phyloP scores from a whole-genome alignment of 2,888 invertebrate species.

The Drosophila leonis region DNA sequence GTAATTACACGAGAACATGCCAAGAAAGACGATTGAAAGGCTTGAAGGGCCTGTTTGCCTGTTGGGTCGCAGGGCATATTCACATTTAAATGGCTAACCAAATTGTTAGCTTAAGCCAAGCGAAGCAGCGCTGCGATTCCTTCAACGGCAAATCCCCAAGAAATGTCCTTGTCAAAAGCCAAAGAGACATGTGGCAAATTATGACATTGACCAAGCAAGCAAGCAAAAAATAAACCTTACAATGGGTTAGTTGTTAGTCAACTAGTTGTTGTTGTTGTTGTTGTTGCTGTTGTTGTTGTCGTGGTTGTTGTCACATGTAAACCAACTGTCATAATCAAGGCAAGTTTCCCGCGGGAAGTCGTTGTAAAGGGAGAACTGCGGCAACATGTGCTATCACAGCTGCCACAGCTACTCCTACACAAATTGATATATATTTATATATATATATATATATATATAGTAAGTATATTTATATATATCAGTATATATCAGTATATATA shows the following conservation, averaged over 20 bases:
- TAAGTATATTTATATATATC: conserved; percentile 11
- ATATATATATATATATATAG: conserved; percentile 7
- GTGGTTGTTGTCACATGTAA: conserved; percentile 57
- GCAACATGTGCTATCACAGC: conserved; percentile 57
- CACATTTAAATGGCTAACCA: conserved; percentile 62
- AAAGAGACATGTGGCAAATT: conserved; percentile 61
- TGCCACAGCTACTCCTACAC: conserved; percentile 1
- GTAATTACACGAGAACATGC: conserved; percentile 77
- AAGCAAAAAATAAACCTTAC: conserved; percentile 25
- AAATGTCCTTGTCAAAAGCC: conserved; percentile 58
- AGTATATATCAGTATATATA: conserved; percentile 6
- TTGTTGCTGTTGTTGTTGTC: conserved; percentile 25
- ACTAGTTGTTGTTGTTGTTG: conserved; percentile 20
- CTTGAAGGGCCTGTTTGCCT: neutral
- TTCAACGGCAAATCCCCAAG: conserved; percentile 49
- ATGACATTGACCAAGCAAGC: conserved; percentile 70
- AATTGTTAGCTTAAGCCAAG: conserved; percentile 51
- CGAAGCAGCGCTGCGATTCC: conserved; percentile 42
- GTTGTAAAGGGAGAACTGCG: conserved; percentile 41
- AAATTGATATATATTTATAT: conserved; percentile 14
- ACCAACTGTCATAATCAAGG: conserved; percentile 77
- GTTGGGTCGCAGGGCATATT: conserved; percentile 1
- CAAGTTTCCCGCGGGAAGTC: conserved; percentile 70
- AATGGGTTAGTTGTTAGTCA: conserved; percentile 46
- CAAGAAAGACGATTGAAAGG: conserved; percentile 43